phyloP scores from a whole-genome alignment of 2,888 invertebrate genomes.

The Choristoneura rosaceana region DNA sequence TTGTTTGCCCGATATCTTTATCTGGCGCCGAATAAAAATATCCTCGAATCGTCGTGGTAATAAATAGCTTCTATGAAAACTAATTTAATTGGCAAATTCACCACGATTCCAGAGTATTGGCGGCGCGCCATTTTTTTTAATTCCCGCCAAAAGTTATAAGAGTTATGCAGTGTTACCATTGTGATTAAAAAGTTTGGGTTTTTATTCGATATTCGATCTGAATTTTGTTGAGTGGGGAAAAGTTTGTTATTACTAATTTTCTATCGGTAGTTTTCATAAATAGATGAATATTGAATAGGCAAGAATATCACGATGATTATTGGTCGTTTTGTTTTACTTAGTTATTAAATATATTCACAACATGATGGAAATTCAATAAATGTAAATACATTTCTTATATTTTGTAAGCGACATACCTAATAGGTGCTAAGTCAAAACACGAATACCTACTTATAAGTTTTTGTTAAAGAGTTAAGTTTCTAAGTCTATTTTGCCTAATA shows the following conservation, averaged over 20 bases:
- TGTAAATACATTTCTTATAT: too few relatives aligned
- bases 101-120: constrained; percentile 32
- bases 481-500: too few relatives aligned
- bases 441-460: too few relatives aligned
- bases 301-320: too few relatives aligned
- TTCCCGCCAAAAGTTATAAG: constrained; percentile 34
- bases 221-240: not conserved
- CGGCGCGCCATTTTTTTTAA: constrained; percentile 30
- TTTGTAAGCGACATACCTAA: too few relatives aligned
- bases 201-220: not conserved
- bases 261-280: too few relatives aligned
- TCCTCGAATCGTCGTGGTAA: constrained; percentile 14
- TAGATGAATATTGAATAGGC: too few relatives aligned
- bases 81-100: constrained; percentile 33
- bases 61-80: constrained; percentile 33
- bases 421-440: too few relatives aligned
- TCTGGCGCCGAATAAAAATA: constrained; percentile 8
- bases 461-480: too few relatives aligned
- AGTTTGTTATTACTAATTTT: not conserved
- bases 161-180: constrained; percentile 31
- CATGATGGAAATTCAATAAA: too few relatives aligned
- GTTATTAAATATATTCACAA: too few relatives aligned
- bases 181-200: constrained; percentile 15
- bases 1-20: not conserved
- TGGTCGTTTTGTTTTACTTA: too few relatives aligned